Base-by-base conservation (phyloP, 1,140 invertebrate species). In the Riptortus pedestris region DNA sequence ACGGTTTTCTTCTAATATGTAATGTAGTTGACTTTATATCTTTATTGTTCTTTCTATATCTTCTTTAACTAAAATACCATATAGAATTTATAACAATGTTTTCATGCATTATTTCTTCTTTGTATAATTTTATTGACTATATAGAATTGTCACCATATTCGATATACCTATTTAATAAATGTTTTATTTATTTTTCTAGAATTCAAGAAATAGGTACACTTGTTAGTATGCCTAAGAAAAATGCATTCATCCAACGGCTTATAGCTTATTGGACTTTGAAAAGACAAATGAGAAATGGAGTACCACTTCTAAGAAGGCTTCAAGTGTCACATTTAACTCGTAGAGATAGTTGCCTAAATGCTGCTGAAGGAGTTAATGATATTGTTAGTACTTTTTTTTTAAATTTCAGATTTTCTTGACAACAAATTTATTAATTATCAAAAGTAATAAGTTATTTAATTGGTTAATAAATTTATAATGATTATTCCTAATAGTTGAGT, bases 201-300 rank as follows among this genome's bases (percentile, higher is more conserved):
- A 86, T 93, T 29, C 83, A 87, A 55, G 90, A 93, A 74, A 94
- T 96, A 67, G 85, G 89, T 2, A 78, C 80, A 18, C 73, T 84
- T 67, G 81, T 90, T 7, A 77, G 75, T 33, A 77, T 90, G 68
- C 79, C 84, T 16, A 86, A 88, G 70, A 90, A 90, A 65, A 88
- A 86, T 55, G 85, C 90, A 67, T 88, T 98, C 71, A 85, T 98
- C 66, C 89, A 93, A 71, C 77, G 91, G 16, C 75, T 97, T 2
- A 87, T 93, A 52, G 87, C 90, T 0, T 93, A 91, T 72, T 98
- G 96, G 95, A 96, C 91, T 2, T 76, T 98, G 1, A 98, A 98
- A 74, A 74, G 96, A n/a, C 92, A 96, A 72, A 90, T 90, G 63
- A 75, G 96, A 55, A 97, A 97, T 77, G 96, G 96, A 1, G 96